These are phyloP conservation scores for Channa striata DNA, from an alignment of 2,797 vertebrate species.

Conservation along the genomic window DNA sequence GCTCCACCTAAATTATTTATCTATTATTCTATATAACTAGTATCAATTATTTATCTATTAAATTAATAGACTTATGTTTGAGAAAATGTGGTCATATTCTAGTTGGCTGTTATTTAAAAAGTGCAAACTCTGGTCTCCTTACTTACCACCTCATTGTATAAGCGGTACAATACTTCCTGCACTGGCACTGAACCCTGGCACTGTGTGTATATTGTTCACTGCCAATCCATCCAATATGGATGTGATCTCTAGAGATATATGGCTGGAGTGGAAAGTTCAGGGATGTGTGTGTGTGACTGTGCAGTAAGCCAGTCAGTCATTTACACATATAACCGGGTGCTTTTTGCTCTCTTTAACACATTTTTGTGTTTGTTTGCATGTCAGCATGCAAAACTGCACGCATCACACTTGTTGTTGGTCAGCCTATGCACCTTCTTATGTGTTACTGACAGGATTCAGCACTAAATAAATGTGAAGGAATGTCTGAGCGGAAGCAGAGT, in stretches of 20 bases:
- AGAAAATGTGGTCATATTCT: no score
- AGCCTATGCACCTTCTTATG: not conserved
- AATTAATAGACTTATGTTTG: no score
- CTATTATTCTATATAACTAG: no score
- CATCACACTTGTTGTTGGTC: not conserved
- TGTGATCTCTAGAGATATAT: no score
- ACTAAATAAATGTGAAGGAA: constrained; percentile 37
- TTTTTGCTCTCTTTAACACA: not conserved
- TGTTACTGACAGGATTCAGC: not conserved
- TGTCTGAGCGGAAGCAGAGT: constrained; percentile 56
- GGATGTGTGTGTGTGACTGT: not conserved
- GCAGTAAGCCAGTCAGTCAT: not conserved
- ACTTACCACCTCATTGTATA: not conserved
- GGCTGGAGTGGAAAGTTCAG: not conserved
- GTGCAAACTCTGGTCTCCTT: not conserved
- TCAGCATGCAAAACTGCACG: constrained; percentile 10
- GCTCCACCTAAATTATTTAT: no score
- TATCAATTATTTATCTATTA: no score
- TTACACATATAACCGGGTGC: not conserved
- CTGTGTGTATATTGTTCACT: not conserved
- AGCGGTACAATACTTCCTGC: not conserved
- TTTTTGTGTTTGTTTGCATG: constrained; percentile 14
- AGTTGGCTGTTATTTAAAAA: not conserved
- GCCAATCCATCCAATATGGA: not conserved
- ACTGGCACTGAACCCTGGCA: not conserved